phyloP scores from a whole-genome alignment of 2,888 invertebrate genomes.

The Thelaira solivaga region DNA sequence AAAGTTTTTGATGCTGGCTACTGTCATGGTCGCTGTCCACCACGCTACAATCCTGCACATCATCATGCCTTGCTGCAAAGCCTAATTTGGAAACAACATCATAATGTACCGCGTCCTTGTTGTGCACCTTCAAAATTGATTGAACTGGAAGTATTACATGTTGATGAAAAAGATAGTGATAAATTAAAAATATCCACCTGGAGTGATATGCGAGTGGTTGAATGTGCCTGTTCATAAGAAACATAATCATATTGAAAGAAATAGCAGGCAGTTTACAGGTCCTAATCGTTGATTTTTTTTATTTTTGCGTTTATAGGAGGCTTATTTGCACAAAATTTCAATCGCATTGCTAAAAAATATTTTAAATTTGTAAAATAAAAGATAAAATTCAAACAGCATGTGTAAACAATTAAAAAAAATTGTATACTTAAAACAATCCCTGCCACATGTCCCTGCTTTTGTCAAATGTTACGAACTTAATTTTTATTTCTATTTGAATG shows the following conservation, averaged over 20 bases:
- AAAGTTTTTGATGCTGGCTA: conserved; percentile 84
- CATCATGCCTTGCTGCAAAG: conserved; percentile 85
- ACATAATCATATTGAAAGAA: neutral
- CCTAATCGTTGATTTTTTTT: no score
- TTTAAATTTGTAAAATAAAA: no score
- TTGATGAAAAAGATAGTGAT: conserved; percentile 81
- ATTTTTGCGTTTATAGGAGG: no score
- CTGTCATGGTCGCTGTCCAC: conserved; percentile 84
- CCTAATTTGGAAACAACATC: conserved; percentile 81
- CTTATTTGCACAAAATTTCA: no score
- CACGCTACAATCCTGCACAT: conserved; percentile 83
- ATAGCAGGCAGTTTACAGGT: no score
- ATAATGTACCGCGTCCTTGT: conserved; percentile 80
- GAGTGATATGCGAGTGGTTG: conserved; percentile 84
- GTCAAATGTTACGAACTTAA: no score
- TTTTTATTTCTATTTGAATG: no score
- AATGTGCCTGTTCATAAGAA: conserved; percentile 82
- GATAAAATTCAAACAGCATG: no score
- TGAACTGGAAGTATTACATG: conserved; percentile 82
- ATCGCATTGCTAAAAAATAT: no score
- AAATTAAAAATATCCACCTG: conserved; percentile 83
- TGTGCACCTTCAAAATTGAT: conserved; percentile 84
- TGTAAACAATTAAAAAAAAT: no score
- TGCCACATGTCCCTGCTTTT: no score
- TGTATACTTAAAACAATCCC: no score